These are phyloP conservation scores for Trichonephila clavipes DNA, from an alignment of 1,140 invertebrate species.

Conservation along the genomic window DNA sequence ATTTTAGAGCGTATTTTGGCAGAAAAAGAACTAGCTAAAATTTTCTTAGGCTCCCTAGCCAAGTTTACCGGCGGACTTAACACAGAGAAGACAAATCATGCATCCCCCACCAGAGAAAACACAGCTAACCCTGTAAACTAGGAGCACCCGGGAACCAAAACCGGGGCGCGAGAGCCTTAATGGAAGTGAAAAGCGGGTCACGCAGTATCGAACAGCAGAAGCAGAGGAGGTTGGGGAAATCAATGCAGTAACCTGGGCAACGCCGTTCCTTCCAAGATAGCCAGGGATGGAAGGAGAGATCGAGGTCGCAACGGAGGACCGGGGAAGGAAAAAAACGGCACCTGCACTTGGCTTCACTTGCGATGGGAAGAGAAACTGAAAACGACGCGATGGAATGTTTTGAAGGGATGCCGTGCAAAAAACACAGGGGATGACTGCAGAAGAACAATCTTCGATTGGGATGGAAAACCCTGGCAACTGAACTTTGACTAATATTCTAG, in stretches of 20 bases:
- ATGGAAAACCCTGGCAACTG: no score
- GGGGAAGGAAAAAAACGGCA: neutral
- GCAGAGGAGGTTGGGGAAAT: conserved; percentile 50
- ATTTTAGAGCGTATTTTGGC: no score
- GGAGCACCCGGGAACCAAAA: conserved; percentile 2
- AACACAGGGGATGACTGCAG: no score
- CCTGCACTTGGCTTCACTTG: neutral
- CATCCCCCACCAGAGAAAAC: neutral
- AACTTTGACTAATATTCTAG: no score
- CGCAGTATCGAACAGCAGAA: conserved; percentile 72
- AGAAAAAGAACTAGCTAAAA: no score
- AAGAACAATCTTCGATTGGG: no score
- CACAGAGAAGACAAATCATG: no score
- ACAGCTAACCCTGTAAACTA: neutral
- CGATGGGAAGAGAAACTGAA: neutral
- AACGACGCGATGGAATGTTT: neutral
- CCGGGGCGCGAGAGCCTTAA: neutral
- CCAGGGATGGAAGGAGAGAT: conserved; percentile 22
- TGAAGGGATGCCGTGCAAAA: neutral
- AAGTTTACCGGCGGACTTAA: no score
- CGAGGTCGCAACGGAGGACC: neutral
- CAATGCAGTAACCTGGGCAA: conserved; percentile 75
- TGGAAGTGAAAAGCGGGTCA: conserved; percentile 68
- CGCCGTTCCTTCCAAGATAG: conserved; percentile 66
- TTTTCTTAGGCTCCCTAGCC: no score